Evolutionary conservation across 2,888 invertebrate genomes (phyloP), one percentile per base, ranked within the genome.

Genomic region (Platypus cylindrus): DNA sequence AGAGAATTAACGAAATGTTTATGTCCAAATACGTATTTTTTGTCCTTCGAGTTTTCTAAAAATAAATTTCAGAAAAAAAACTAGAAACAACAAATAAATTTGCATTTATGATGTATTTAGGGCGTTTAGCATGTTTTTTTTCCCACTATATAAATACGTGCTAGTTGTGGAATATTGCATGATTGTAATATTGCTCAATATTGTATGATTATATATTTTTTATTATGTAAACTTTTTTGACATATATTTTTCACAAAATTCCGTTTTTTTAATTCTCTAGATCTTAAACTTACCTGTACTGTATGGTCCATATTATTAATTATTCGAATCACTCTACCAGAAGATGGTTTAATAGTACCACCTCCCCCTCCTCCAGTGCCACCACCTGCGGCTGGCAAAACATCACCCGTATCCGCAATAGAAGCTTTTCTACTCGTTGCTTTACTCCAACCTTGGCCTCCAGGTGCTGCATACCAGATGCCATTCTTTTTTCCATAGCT

Each of bases 231-330:
- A n/a, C n/a, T n/a, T n/a, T n/a, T n/a, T n/a, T n/a, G n/a, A n/a
- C n/a, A n/a, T n/a, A n/a, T n/a, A n/a, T n/a, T n/a, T n/a, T n/a
- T n/a, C n/a, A n/a, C n/a, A n/a, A n/a, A n/a, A n/a, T n/a, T n/a
- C n/a, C n/a, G n/a, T n/a, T n/a, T n/a, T n/a, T n/a, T n/a, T n/a
- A n/a, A n/a, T n/a, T n/a, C n/a, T n/a, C n/a, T n/a, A n/a, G n/a
- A n/a, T n/a, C n/a, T n/a, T n/a, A 25, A 22, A 32, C 22, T 30
- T 60, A 85, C 86, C 75, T 87, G 86, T 51, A 87, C 82, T 23
- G 86, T 81, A 59, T 90, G 87, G 62, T 90, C 84, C 70, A 83
- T 78, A 60, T 90, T 90, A 63, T 93, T 93, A 56, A 93, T 85
- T 56, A 94, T 87, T 48, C 91, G 73, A 58, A 94, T 89, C 49